Base-by-base conservation (phyloP, 2,888 invertebrate genomes). In the Hypomecis atomaria region DNA sequence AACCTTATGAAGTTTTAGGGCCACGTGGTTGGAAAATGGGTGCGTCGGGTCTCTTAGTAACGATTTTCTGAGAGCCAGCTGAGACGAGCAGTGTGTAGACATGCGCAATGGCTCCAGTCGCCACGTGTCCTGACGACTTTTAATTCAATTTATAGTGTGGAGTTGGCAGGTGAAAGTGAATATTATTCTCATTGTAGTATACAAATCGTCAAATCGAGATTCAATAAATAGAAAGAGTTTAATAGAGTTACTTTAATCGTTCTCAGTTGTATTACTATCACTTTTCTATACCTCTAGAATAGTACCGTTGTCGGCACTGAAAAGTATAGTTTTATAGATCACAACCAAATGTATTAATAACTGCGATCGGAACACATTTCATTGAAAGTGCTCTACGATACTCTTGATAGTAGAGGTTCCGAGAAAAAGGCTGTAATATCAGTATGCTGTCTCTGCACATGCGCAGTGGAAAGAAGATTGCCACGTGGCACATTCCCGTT, bases 31-130 rank as follows among this genome's bases (percentile, higher is more conserved):
- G 52, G 67, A 76, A 81, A 75, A 79, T 78, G 76, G 80, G 78
- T 77, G 82, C 81, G 82, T 76, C 77, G 77, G 77, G 59, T 60
- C 57, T 61, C 78, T 44, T 72, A 79, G 84, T 91, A 92, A 92
- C 90, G 90, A 92, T 92, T 92, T 92, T 92, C 88, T 78, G 75
- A 78, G 79, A 82, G 79, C 84, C 92, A 91, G 91, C 92, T 92
- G 91, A 86, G 85, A 77, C 79, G 77, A 76, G 62, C 62, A 71
- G 59, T 69, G 76, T 70, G 78, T 79, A 73, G 83, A 83, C 91
- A 81, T 92, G 92, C 92, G 92, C 91, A 88, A 44, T 82, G 69
- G 65, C 48, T 43, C 47, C 62, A 42, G 10, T 55, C 71, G 74
- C 87, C 92, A 92, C 92, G 92, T 92, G 92, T 85, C n/a, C 23